phyloP scores from a whole-genome alignment of 2,797 vertebrate species.

The Kryptolebias ocellatus region DNA sequence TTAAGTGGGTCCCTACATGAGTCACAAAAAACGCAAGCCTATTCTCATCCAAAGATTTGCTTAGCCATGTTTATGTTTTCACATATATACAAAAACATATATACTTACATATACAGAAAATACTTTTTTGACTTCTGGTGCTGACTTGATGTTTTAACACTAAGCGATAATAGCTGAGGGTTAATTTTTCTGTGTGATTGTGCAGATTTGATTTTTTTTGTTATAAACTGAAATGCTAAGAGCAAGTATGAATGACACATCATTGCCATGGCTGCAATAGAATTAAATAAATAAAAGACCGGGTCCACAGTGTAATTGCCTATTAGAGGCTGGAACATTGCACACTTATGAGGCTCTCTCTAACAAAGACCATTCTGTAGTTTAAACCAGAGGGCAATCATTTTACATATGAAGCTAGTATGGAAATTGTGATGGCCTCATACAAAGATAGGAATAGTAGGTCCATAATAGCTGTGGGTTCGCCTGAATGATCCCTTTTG shows the following conservation, averaged over 20 bases:
- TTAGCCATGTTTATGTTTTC: too few relatives aligned
- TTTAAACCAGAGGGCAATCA: conserved; percentile 74
- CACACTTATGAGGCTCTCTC: conserved; percentile 67
- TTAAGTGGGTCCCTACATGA: too few relatives aligned
- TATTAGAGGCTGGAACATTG: conserved; percentile 75
- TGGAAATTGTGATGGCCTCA: conserved; percentile 81
- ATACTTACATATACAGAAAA: background rate
- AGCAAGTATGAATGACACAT: conserved; percentile 41
- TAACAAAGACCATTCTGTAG: conserved; percentile 77
- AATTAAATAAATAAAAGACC: conserved; percentile 73
- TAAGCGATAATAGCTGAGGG: conserved; percentile 14
- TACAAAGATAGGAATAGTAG: conserved; percentile 79
- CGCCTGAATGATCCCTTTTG: conserved; percentile 75
- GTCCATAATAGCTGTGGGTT: conserved; percentile 79
- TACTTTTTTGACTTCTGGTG: background rate
- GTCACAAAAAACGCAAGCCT: too few relatives aligned
- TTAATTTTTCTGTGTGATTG: conserved; percentile 17
- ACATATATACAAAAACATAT: background rate
- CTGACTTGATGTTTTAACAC: conserved; percentile 10
- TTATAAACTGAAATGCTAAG: conserved; percentile 32
- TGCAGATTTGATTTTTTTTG: conserved; percentile 10
- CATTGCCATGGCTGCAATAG: conserved; percentile 69
- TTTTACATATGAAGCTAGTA: conserved; percentile 67
- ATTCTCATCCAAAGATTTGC: too few relatives aligned
- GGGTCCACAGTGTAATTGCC: conserved; percentile 67